Base-by-base conservation (phyloP, 2,797 vertebrate genomes). In the Danio tinwini region DNA sequence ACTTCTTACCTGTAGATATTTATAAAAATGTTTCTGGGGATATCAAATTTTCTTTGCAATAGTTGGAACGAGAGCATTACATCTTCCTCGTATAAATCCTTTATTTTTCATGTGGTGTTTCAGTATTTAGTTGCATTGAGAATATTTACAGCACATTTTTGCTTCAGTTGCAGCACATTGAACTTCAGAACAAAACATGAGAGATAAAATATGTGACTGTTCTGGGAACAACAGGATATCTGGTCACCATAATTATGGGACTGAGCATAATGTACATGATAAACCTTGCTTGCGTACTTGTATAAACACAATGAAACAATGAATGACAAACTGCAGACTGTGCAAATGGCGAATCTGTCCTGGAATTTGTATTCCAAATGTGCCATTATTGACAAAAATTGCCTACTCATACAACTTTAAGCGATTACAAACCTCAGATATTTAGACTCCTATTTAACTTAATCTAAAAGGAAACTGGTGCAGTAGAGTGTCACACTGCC, bases 401-500 rank as follows among this genome's bases (percentile, higher is more conserved):
- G 14, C 29, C 29, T 53, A 53, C 52, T n/a, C n/a, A 21, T 13
- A 29, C 29, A 12, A 29, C 19, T 58, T 17, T 58, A 10, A 56
- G 6, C 19, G 3, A 55, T 19, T 9, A 56, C 8, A 29, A 29
- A 29, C 29, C 6, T 29, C 37, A 5, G 53, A 53, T 17, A 53
- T 10, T 8, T 40, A 13, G 16, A 17, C 9, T 70, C 14, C 3
- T 17, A 47, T 47, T 37, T 77, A 37, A 21, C 12, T 44, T 59
- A 45, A 59, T 78, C 16, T 59, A 55, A 2, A 78, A 50, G 8
- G 55, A 61, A 68, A 59, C 14, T 13, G 62, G 16, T 52, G 13
- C 55, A 62, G 55, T 37, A 53, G 76, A 42, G 55, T 37, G 10
- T 68, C 42, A 58, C 53, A 76, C 37, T 42, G 65, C 76, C 65